Conservation (phyloP, 2,888 invertebrate genomes). For the Cheilosia soror region DNA sequence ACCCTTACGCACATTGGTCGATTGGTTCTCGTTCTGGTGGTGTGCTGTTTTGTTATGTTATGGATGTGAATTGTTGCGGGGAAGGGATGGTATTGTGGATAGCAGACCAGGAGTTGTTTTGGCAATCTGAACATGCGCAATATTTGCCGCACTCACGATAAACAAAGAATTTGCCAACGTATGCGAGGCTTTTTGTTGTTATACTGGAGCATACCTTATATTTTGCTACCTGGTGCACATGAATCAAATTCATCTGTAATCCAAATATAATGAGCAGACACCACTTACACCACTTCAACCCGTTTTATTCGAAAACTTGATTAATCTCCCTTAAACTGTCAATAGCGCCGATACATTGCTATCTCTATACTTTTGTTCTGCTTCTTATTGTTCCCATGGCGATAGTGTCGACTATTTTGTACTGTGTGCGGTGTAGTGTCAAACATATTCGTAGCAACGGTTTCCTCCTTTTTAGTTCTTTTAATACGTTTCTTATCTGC, state of each 20-base stretch:
- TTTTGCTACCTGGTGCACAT: not conserved
- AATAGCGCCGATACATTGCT: not conserved
- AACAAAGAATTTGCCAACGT: conserved; percentile 39
- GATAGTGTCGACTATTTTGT: not conserved
- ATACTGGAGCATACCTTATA: not conserved
- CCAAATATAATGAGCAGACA: not conserved
- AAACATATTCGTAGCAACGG: conserved; percentile 46
- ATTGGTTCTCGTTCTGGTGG: not conserved
- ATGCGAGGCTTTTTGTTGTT: not conserved
- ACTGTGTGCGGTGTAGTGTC: not conserved
- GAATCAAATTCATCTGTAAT: not conserved
- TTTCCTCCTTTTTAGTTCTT: conserved; percentile 20
- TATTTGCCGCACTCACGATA: conserved; percentile 12
- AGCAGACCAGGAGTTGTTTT: conserved; percentile 21
- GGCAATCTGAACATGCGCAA: conserved; percentile 34
- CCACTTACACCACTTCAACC: conserved; percentile 9
- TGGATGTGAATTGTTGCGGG: conserved; percentile 8
- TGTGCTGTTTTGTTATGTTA: not conserved
- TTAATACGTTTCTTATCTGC: conserved; percentile 33
- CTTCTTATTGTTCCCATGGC: not conserved
- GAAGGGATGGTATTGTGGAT: not conserved
- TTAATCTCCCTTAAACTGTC: not conserved
- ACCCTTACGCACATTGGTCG: conserved; percentile 48
- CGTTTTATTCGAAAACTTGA: not conserved
- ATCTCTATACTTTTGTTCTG: not conserved